Evolutionary conservation across 2,888 invertebrate species (phyloP), one percentile per base, ranked within the genome.

Genomic region (Melinaea marsaeus): DNA sequence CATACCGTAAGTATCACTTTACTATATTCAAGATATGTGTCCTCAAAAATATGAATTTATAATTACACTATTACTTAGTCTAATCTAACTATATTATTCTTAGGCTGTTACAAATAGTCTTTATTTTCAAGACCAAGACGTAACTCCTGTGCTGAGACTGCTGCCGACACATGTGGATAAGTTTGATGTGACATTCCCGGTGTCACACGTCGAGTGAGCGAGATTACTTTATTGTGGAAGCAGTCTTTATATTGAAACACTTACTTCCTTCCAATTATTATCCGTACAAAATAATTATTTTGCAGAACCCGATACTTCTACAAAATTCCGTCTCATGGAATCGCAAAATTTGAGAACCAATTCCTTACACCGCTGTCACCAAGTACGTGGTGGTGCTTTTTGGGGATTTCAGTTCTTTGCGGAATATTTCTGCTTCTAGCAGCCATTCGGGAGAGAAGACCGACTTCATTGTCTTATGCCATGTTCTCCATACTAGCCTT

Each of bases 351-450:
- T 13, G 85, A 88, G 71, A 87, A 88, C 67, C 85, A 90, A 68
- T 91, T 92, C 62, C 71, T 92, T 0, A 83, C 84, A 62, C 92
- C 92, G 0, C 76, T 92, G 3, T 82, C 86, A 87, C 1, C 74
- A 81, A 33, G 87, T 86, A 78, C 83, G 0, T 92, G 92, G 92
- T 75, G 78, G 60, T 76, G 79, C 45, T 79, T 84, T 13, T 35
- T 85, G 0, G 81, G 75, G 4, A 70, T 85, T 1, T 73, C 75
- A 0, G 6, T 70, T 0, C 45, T 89, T 4, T 88, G 91, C 62
- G 79, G 77, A 1, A 1, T 79, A 0, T 74, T 84, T 0, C 71
- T 92, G 6, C 70, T 87, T 55, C 51, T 84, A 2, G 71, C 86
- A 4, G 83, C 85, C 13, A 74, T 72, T 34, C 61, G 81, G 0